A percentile compares a stretch with the other conserved stretches of the same genome.
Conservation (phyloP, 2,113 vertebrate genomes). For the Cettia cetti region DNA sequence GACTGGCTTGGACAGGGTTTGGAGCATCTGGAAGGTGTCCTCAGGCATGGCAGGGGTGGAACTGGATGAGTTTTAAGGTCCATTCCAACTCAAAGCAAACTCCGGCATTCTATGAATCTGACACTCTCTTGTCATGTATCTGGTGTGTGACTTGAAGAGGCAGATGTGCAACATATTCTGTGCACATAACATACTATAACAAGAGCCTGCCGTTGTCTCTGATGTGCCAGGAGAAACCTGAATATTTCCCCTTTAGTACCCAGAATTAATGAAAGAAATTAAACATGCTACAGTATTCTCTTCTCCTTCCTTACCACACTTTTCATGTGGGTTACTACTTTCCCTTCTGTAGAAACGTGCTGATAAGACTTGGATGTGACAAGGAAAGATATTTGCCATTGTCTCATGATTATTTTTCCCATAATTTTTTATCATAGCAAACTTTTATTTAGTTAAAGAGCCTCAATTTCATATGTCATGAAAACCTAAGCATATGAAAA, state of each 20-base stretch:
- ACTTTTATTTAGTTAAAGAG: neutral
- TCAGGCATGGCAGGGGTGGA: neutral
- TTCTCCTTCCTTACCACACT: neutral
- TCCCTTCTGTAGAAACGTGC: neutral
- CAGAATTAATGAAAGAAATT: too few relatives aligned
- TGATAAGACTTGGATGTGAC: too few relatives aligned
- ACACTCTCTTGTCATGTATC: too few relatives aligned
- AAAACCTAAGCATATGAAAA: neutral
- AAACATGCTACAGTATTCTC: neutral
- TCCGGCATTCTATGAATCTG: too few relatives aligned
- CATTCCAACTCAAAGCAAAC: neutral
- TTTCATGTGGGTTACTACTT: neutral
- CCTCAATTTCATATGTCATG: neutral
- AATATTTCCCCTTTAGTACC: too few relatives aligned
- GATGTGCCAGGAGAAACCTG: too few relatives aligned
- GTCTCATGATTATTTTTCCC: neutral
- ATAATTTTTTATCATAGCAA: neutral
- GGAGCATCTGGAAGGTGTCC: neutral
- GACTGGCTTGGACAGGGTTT: neutral
- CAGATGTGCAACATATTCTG: too few relatives aligned
- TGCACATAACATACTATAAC: too few relatives aligned
- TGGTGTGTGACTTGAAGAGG: too few relatives aligned
- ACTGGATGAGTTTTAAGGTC: neutral
- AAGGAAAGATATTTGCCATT: too few relatives aligned
- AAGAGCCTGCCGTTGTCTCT: too few relatives aligned